A percentile compares a stretch with the other conserved stretches of the same genome.
These are phyloP conservation scores for Drosophila insularis DNA, from an alignment of 1,140 invertebrate genomes.

Conservation along the genomic window DNA sequence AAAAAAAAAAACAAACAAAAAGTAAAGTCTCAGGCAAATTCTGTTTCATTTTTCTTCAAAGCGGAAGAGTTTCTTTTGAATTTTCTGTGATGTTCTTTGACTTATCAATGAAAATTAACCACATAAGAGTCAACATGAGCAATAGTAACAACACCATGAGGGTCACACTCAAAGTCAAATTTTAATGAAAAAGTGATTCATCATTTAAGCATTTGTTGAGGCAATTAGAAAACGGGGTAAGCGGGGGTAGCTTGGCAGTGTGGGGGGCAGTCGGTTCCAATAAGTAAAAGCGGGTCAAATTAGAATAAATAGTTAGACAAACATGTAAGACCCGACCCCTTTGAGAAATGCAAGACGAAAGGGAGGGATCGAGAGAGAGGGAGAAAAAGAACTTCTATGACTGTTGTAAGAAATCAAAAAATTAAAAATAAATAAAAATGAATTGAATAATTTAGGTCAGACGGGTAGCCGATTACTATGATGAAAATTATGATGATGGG, in stretches of 20 bases:
- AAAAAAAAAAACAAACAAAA: too few relatives aligned
- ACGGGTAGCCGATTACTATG: constrained; percentile 29
- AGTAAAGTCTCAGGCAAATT: too few relatives aligned
- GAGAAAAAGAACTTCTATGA: constrained; percentile 14
- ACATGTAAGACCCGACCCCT: constrained; percentile 75
- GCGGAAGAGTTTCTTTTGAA: background rate
- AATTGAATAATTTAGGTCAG: constrained; percentile 82
- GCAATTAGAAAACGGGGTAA: constrained; percentile 69
- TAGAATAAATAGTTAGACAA: constrained; percentile 82
- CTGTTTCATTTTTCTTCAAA: background rate
- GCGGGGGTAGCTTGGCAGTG: constrained; percentile 8
- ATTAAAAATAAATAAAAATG: constrained; percentile 82
- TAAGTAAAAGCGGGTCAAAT: constrained; percentile 79
- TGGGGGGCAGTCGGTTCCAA: constrained; percentile 28
- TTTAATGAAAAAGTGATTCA: constrained; percentile 82
- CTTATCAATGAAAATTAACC: constrained; percentile 50
- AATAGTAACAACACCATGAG: constrained; percentile 49
- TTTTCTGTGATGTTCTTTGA: background rate
- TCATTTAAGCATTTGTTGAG: constrained; percentile 71
- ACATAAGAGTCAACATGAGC: constrained; percentile 49
- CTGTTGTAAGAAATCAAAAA: constrained; percentile 81
- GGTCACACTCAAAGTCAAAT: constrained; percentile 77
- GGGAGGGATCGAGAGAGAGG: background rate
- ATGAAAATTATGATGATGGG: background rate
- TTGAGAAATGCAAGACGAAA: constrained; percentile 1